A percentile compares a stretch with the other conserved stretches of the same genome.
Conservation (phyloP, 2,113 vertebrate genomes). For the Neolamprologus tretocephalus region DNA sequence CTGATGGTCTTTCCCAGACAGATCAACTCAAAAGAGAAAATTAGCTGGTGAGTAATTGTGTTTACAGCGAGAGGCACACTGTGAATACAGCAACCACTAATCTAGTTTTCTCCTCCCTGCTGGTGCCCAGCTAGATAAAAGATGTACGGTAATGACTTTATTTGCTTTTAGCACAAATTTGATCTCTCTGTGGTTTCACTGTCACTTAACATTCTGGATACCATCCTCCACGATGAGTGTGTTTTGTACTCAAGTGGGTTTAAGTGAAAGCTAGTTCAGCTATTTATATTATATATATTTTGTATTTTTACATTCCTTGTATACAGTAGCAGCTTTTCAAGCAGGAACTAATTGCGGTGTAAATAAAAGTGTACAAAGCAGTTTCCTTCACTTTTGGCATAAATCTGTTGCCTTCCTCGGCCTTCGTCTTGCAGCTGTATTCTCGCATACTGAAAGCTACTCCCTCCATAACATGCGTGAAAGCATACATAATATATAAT, state of each 20-base stretch:
- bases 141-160: neutral
- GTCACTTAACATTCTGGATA: neutral
- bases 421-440: neutral
- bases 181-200: neutral
- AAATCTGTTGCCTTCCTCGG: neutral
- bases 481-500: neutral
- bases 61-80: neutral
- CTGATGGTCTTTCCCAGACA: neutral
- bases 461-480: neutral
- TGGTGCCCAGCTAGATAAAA: neutral
- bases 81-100: neutral
- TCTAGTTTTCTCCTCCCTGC: neutral
- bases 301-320: accelerated
- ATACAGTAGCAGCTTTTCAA: neutral
- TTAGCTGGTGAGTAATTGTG: constrained; percentile 2
- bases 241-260: neutral
- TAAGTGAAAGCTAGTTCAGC: neutral
- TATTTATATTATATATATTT: neutral
- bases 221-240: neutral
- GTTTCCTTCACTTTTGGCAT: neutral
- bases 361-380: neutral
- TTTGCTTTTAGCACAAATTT: neutral
- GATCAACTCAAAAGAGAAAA: neutral
- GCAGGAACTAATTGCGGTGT: neutral
- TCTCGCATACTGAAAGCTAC: accelerated